These are phyloP conservation scores for Trachelipus rathkii DNA, from an alignment of 1,140 invertebrate genomes.

Conservation along the genomic window DNA sequence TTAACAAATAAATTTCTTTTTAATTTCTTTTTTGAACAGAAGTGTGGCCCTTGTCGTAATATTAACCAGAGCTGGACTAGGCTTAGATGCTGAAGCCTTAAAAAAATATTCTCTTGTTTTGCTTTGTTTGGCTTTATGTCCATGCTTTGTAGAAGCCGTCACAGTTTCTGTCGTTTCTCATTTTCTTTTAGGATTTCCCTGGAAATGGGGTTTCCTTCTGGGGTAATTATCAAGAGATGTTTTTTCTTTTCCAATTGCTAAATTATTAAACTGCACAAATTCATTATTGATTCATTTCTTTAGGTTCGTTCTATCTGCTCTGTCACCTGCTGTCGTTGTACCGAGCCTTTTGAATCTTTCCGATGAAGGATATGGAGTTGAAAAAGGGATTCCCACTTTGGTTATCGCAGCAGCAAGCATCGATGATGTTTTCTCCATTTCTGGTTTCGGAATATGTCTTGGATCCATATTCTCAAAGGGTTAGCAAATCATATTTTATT, in stretches of 20 bases:
- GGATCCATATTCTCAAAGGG: slow-evolving; percentile 74
- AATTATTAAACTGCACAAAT: too few species aligned
- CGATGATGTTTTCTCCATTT: slow-evolving; percentile 74
- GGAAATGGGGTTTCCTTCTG: slow-evolving; percentile 82
- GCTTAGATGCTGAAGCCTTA: slow-evolving; percentile 79
- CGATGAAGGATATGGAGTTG: slow-evolving; percentile 75
- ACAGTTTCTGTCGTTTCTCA: slow-evolving; percentile 65
- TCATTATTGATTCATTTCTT: too few species aligned
- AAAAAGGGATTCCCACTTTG: slow-evolving; percentile 82
- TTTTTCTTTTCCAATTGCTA: too few species aligned
- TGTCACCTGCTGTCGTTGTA: slow-evolving; percentile 91
- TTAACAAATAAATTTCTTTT: too few species aligned
- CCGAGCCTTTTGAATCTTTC: slow-evolving; percentile 79
- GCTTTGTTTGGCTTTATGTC: slow-evolving; percentile 71
- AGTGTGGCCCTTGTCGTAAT: slow-evolving; percentile 90
- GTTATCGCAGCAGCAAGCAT: slow-evolving; percentile 88
- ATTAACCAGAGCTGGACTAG: slow-evolving; percentile 84
- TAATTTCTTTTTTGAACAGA: too few species aligned
- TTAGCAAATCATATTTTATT: slow-evolving; percentile 45
- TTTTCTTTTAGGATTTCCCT: slow-evolving; percentile 74
- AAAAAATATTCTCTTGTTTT: slow-evolving; percentile 60
- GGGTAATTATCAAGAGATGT: slow-evolving; percentile 53
- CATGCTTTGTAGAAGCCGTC: slow-evolving; percentile 76
- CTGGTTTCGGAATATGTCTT: slow-evolving; percentile 78
- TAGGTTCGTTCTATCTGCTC: slow-evolving; percentile 56